These are phyloP conservation scores for Mythimna pallens DNA, from an alignment of 2,888 invertebrate species.

Conservation along the genomic window DNA sequence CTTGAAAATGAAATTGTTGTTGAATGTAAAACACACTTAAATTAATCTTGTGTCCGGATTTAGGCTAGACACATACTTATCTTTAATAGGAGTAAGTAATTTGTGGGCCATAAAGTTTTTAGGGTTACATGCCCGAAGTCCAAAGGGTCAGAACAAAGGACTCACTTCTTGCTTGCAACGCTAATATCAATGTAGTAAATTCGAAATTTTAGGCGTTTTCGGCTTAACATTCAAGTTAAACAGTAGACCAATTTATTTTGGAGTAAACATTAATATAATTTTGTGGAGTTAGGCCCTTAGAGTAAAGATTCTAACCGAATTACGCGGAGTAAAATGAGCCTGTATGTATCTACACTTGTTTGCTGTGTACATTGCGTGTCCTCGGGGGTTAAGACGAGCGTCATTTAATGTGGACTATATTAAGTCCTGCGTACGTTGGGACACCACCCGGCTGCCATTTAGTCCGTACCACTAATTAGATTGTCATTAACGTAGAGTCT, in stretches of 20 bases:
- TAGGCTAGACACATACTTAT: constrained; percentile 34
- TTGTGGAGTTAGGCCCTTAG: constrained; percentile 37
- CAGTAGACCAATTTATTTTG: constrained; percentile 52
- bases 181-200: constrained; percentile 24
- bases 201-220: constrained; percentile 32
- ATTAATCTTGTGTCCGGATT: constrained; percentile 61
- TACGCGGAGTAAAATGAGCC: constrained; percentile 40
- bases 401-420: constrained; percentile 53
- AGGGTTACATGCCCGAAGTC: constrained; percentile 2
- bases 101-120: constrained; percentile 26
- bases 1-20: constrained; percentile 73
- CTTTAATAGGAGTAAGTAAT: constrained; percentile 30
- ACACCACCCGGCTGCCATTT: constrained; percentile 25
- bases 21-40: constrained; percentile 77
- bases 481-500: constrained; percentile 50
- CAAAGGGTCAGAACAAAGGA: constrained; percentile 20
- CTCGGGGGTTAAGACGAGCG: constrained; percentile 34
- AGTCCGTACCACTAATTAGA: constrained; percentile 55
- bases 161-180: constrained; percentile 21
- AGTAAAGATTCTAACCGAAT: constrained; percentile 56
- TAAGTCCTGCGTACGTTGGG: constrained; percentile 32
- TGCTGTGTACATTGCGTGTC: constrained; percentile 45
- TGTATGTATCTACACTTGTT: constrained; percentile 41
- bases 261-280: constrained; percentile 52
- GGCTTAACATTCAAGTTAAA: constrained; percentile 41